These are phyloP conservation scores for Cliona cf. orientalis DNA, from an alignment of 37 sponge, comb jelly and placozoan species.

Conservation along the genomic window DNA sequence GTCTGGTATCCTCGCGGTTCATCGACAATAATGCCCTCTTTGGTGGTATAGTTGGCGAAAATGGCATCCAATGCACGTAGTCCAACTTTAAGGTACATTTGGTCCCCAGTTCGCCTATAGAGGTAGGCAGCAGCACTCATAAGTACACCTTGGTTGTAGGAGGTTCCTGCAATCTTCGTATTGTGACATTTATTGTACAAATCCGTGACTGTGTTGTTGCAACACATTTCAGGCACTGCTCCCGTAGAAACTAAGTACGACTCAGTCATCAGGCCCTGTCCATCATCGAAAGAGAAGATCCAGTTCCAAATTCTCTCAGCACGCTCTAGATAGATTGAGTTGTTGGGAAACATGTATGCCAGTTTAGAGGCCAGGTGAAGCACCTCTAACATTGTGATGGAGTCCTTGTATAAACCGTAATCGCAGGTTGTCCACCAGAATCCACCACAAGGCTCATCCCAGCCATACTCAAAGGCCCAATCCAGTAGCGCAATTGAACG, in stretches of 20 bases:
- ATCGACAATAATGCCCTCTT: slow-evolving; percentile 38
- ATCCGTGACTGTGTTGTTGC: slow-evolving; percentile 4
- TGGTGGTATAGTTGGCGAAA: slow-evolving; percentile 39
- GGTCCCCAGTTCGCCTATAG: slow-evolving; percentile 24
- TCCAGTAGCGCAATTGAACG: slow-evolving; percentile 30
- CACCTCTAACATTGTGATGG: slow-evolving; percentile 30
- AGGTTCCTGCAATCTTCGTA: not conserved
- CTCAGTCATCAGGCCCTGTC: slow-evolving; percentile 34
- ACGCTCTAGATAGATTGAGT: not conserved
- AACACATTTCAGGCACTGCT: slow-evolving; percentile 42
- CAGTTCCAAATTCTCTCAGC: slow-evolving; percentile 48
- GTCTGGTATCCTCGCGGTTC: slow-evolving; percentile 39
- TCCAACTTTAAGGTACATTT: slow-evolving; percentile 34
- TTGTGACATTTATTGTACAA: not conserved
- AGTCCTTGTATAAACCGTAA: slow-evolving; percentile 20
- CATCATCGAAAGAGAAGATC: slow-evolving; percentile 49
- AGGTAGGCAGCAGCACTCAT: slow-evolving; percentile 50
- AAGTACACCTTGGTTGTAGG: slow-evolving; percentile 46
- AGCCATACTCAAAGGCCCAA: slow-evolving; percentile 50
- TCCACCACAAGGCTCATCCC: slow-evolving; percentile 52
- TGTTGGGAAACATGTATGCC: slow-evolving; percentile 35
- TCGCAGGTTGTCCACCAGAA: slow-evolving; percentile 31
- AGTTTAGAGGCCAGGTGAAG: slow-evolving; percentile 37
- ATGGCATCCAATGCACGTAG: slow-evolving; percentile 38
- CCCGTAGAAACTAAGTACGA: slow-evolving; percentile 43